Evolutionary conservation across 2,888 invertebrate species (phyloP).

Genomic region (Boloria euphrosyne): DNA sequence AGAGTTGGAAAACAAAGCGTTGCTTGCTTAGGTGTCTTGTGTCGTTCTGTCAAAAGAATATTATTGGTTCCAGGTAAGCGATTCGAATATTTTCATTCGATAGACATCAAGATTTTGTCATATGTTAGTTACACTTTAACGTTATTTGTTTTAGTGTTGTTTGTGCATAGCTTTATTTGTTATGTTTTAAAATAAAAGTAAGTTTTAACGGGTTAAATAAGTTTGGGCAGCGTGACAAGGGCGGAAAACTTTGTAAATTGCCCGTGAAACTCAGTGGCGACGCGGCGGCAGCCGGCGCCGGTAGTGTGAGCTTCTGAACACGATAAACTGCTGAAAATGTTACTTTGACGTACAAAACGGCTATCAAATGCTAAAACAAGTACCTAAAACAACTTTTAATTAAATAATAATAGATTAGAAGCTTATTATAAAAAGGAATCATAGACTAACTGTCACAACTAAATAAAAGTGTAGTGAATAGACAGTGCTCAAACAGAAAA

Average conservation of each 20-base stretch:
- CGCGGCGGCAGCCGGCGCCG: slow-evolving; percentile 68
- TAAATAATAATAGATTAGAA: too few species aligned
- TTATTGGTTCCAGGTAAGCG: slow-evolving; percentile 36
- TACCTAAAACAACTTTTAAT: too few species aligned
- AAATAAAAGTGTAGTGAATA: slow-evolving; percentile 2
- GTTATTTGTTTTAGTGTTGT: slow-evolving; percentile 4
- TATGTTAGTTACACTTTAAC: slow-evolving; percentile 5
- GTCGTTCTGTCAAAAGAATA: slow-evolving; percentile 29
- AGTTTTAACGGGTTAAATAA: slow-evolving; percentile 42
- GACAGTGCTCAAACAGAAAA: not conserved
- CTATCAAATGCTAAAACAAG: slow-evolving; percentile 3
- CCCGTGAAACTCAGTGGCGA: slow-evolving; percentile 58
- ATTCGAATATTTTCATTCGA: slow-evolving; percentile 13
- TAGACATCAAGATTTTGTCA: slow-evolving; percentile 24
- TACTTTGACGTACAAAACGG: slow-evolving; percentile 10
- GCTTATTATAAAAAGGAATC: too few species aligned
- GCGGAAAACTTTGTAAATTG: slow-evolving; percentile 58
- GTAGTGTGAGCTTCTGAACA: slow-evolving; percentile 51
- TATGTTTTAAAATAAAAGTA: slow-evolving; percentile 30
- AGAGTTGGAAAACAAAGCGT: slow-evolving; percentile 71
- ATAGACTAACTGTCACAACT: not conserved
- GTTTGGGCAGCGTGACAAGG: slow-evolving; percentile 54
- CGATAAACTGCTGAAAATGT: slow-evolving; percentile 20
- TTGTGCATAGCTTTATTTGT: slow-evolving; percentile 1
- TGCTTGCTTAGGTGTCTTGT: slow-evolving; percentile 72